These are phyloP conservation scores for Coendou prehensilis DNA, from an alignment of 2,797 vertebrate species.

Conservation along the genomic window DNA sequence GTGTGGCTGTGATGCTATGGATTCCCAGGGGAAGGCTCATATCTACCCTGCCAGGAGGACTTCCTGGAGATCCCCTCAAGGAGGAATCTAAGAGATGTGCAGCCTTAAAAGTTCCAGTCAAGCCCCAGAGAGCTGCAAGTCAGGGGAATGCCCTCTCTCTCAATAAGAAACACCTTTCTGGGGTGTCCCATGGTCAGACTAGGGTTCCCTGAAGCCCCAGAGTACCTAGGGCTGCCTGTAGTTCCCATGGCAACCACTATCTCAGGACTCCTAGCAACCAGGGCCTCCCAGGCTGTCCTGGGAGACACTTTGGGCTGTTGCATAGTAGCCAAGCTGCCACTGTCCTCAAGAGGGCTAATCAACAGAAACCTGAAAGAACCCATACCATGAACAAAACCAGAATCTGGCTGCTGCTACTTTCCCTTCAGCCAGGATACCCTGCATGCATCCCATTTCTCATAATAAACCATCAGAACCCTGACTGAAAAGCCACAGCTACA, in stretches of 20 bases:
- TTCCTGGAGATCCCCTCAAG: slow-evolving; percentile 57
- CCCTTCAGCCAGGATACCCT: background rate
- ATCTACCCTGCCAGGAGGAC: slow-evolving; percentile 23
- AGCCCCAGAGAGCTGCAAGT: background rate
- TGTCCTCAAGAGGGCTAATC: slow-evolving; percentile 77
- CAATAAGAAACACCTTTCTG: slow-evolving; percentile 45
- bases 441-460: background rate
- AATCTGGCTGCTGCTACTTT: slow-evolving; percentile 4
- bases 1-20: slow-evolving; percentile 44
- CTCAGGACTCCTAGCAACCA: slow-evolving; percentile 70
- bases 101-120: slow-evolving; percentile 23
- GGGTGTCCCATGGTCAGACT: background rate
- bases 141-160: slow-evolving; percentile 2
- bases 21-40: slow-evolving; percentile 22
- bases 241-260: slow-evolving; percentile 27
- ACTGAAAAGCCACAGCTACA: background rate
- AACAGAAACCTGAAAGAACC: slow-evolving; percentile 58
- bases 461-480: background rate
- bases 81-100: background rate
- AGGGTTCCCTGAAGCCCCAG: background rate
- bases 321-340: slow-evolving; percentile 26
- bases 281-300: slow-evolving; percentile 31
- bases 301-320: slow-evolving; percentile 34
- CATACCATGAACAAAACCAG: slow-evolving; percentile 19
- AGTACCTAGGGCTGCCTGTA: background rate